These are phyloP conservation scores for Sinohyriopsis cumingii DNA, from an alignment of 2,888 invertebrate genomes.

Conservation along the genomic window DNA sequence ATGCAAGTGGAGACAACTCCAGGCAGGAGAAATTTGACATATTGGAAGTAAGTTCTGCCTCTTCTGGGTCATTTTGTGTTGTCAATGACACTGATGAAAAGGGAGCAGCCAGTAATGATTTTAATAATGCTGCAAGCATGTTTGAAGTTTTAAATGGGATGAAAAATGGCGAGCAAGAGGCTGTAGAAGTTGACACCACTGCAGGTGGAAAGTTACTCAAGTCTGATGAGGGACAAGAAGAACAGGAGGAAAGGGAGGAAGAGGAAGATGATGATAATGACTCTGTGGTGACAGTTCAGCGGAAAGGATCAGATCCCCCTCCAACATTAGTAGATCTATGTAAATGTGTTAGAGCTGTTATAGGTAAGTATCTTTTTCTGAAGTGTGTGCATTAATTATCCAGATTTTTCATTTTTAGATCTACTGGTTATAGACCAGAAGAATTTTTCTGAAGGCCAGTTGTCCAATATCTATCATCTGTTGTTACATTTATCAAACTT, in stretches of 20 bases:
- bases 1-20: slow-evolving; percentile 30
- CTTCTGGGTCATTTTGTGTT: slow-evolving; percentile 56
- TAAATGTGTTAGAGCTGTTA: slow-evolving; percentile 60
- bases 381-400: neutral
- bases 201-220: slow-evolving; percentile 13
- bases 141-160: slow-evolving; percentile 33
- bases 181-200: slow-evolving; percentile 12
- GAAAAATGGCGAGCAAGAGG: slow-evolving; percentile 14
- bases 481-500: too few relatives aligned
- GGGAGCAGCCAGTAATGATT: slow-evolving; percentile 16
- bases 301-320: slow-evolving; percentile 46
- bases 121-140: slow-evolving; percentile 18
- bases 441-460: too few relatives aligned
- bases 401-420: neutral
- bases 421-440: too few relatives aligned
- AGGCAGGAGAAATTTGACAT: slow-evolving; percentile 34
- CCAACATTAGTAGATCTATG: slow-evolving; percentile 48
- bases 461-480: too few relatives aligned
- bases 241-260: slow-evolving; percentile 32
- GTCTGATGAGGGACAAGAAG: slow-evolving; percentile 10
- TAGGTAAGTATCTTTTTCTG: slow-evolving; percentile 51
- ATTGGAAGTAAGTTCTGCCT: slow-evolving; percentile 37
- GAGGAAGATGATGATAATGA: slow-evolving; percentile 52
- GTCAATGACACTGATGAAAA: slow-evolving; percentile 49
- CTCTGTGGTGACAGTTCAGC: slow-evolving; percentile 55